These are phyloP conservation scores for Psittacula cyanocephala DNA, from an alignment of 2,113 vertebrate species.

Conservation along the genomic window DNA sequence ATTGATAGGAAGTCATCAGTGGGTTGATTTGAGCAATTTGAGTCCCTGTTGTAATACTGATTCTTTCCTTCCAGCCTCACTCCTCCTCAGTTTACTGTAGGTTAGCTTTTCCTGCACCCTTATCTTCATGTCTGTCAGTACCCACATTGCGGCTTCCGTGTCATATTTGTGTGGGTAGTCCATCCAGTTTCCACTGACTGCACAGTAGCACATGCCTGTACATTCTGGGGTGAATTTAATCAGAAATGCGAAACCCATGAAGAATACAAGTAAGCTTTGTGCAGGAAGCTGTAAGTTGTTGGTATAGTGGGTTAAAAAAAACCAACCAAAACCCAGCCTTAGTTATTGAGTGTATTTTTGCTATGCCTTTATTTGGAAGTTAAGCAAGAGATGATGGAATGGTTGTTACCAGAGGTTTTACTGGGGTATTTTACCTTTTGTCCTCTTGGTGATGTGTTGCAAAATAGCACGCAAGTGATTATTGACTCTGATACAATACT, in stretches of 20 bases:
- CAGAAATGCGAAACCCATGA: neutral
- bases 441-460: neutral
- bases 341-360: neutral
- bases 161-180: fast-evolving
- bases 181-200: fast-evolving
- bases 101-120: neutral
- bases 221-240: neutral
- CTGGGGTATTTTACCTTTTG: neutral
- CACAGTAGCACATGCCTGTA: neutral
- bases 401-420: neutral
- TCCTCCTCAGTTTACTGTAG: neutral
- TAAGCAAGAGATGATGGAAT: neutral
- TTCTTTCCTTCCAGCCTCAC: neutral
- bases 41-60: too few relatives aligned
- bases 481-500: neutral
- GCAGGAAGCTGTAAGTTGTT: neutral
- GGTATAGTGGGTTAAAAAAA: neutral
- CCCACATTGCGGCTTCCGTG: fast-evolving
- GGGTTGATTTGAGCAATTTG: neutral
- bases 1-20: neutral
- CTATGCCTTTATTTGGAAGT: neutral
- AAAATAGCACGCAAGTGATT: neutral
- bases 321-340: neutral
- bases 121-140: neutral
- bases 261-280: neutral